Evolutionary conservation across 1,140 invertebrate genomes (phyloP), one percentile per base, ranked within the genome.

Genomic region (Plectrocnemia conspersa): DNA sequence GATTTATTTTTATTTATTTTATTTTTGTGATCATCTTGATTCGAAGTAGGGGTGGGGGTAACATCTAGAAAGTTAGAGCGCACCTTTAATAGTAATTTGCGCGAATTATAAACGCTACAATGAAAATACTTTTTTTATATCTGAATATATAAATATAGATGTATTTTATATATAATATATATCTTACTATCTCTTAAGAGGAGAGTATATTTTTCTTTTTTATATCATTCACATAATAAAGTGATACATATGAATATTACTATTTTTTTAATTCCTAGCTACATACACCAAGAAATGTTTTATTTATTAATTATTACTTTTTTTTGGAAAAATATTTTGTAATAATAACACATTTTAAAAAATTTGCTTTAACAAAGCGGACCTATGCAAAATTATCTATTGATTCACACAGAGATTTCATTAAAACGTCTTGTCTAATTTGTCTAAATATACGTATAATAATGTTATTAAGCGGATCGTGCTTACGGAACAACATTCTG

Each of bases 111-210:
- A 61, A 61, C 48, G 55, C 59, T 61, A 61, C 54, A 41, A 54
- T 54, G 46, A 61, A 61, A 61, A 61, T 61, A 61, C 55, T 58
- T 61, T 61, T 52, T 48, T 57, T 52, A 25, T 55, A 54, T 61
- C 50, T 61, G 59, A 61, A 61, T 61, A 61, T n/a, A n/a, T 58
- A 61, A 61, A 61, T 61, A 61, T 61, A 61, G 59, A 61, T 61
- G 45, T 55, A 58, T 61, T n/a, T 61, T 61, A 45, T 56, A 56
- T 21, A 50, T 60, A 52, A 59, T 53, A 55, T 33, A 40, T 46
- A 52, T 49, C 38, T 61, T 44, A 60, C 53, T 23, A 16, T 44
- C 54, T 35, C 13, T 55, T 11, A 47, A n/a, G n/a, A n/a, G 47
- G 57, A 47, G 50, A 57, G 45, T 56, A 56, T 49, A 50, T 52